Evolutionary conservation across 2,797 vertebrate species (phyloP).

Genomic region (Anas acuta): DNA sequence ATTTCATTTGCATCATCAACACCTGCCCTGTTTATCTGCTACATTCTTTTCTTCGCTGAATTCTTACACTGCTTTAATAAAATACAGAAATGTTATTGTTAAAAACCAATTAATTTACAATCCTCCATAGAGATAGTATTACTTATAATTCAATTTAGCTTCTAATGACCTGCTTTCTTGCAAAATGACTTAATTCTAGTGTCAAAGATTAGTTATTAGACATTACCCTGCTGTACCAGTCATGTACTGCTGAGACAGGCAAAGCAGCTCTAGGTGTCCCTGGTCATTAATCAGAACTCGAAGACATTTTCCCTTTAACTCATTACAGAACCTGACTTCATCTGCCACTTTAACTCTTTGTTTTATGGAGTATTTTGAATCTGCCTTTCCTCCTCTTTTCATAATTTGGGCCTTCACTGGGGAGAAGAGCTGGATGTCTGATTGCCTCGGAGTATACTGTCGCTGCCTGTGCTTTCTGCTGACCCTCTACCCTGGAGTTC

Average conservation of each 20-base stretch:
- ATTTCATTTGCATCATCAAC: conserved; percentile 99
- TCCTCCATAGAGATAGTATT: conserved; percentile 83
- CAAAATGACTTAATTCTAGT: conserved; percentile 85
- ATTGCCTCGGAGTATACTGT: not conserved
- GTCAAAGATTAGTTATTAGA: conserved; percentile 85
- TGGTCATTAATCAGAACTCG: conserved; percentile 80
- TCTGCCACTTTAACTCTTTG: conserved; percentile 32
- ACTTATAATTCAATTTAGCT: conserved; percentile 87
- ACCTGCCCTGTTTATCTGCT: conserved; percentile 99
- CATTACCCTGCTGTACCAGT: conserved; percentile 76
- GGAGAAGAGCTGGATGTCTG: not conserved
- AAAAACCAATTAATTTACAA: conserved; percentile 87
- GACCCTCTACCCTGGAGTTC: not conserved
- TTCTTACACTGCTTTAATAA: conserved; percentile 86
- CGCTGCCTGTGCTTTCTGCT: not conserved
- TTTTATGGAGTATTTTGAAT: not conserved
- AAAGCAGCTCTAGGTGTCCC: conserved; percentile 75
- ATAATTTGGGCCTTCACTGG: not conserved
- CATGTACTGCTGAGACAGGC: conserved; percentile 79
- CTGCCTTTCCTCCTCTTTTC: not conserved
- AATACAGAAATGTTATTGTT: conserved; percentile 89
- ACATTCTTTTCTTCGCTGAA: conserved; percentile 88
- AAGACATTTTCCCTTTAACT: conserved; percentile 72
- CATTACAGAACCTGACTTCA: conserved; percentile 63
- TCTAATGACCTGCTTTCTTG: conserved; percentile 83